Evolutionary conservation across 1,140 invertebrate species (phyloP).

Genomic region (Mylabris phalerata): DNA sequence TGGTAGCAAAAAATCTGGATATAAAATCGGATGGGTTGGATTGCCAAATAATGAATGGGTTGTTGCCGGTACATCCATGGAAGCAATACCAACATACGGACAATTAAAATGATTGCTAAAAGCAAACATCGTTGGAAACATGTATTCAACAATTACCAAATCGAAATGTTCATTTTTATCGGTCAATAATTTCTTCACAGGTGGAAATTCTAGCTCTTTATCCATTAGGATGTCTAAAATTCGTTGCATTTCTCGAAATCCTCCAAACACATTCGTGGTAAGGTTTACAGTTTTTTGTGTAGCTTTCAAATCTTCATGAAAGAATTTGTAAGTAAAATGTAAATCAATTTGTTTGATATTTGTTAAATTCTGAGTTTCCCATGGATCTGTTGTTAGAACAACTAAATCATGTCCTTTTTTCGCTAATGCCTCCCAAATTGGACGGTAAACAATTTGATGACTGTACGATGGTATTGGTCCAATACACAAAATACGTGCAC

Average conservation of each 20-base stretch:
- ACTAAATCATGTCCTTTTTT: constrained; percentile 45
- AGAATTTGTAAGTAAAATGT: constrained; percentile 9
- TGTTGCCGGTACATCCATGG: constrained; percentile 23
- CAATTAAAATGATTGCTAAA: constrained; percentile 35
- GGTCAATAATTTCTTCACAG: constrained; percentile 32
- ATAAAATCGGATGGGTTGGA: constrained; percentile 33
- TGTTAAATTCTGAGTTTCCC: constrained; percentile 23
- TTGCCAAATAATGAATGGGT: constrained; percentile 33
- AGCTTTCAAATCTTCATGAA: constrained; percentile 4
- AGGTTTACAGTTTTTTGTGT: not conserved
- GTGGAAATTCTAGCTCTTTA: constrained; percentile 22
- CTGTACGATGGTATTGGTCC: constrained; percentile 42
- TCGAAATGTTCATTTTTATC: constrained; percentile 37
- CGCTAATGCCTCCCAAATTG: constrained; percentile 31
- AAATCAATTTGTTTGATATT: constrained; percentile 18
- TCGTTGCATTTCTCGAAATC: not conserved
- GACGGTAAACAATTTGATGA: constrained; percentile 41
- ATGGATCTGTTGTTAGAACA: constrained; percentile 38
- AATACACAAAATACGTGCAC: constrained; percentile 40
- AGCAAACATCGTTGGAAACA: constrained; percentile 28
- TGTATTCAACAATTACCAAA: constrained; percentile 35
- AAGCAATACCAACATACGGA: constrained; percentile 33
- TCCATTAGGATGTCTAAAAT: constrained; percentile 9
- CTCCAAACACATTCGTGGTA: not conserved
- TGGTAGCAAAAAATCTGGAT: constrained; percentile 28